Evolutionary conservation across 1,140 invertebrate genomes (phyloP).

Genomic region (Lasioglossum albipes): DNA sequence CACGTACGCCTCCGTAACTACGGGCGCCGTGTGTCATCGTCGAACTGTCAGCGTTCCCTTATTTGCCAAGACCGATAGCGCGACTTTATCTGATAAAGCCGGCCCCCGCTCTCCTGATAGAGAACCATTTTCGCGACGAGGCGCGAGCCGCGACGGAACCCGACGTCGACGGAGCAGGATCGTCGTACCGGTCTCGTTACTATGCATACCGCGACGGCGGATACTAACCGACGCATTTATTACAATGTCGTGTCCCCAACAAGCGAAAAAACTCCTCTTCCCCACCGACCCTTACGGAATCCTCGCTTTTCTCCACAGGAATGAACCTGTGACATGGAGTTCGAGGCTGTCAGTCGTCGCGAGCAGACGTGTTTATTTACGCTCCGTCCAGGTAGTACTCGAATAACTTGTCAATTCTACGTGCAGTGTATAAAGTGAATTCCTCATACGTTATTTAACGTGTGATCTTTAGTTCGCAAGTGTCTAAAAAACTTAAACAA

Average conservation of each 20-base stretch:
- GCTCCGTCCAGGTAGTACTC: too few species aligned
- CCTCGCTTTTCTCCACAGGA: too few species aligned
- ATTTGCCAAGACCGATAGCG: slow-evolving; percentile 68
- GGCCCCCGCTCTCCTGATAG: slow-evolving; percentile 43
- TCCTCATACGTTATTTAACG: too few species aligned
- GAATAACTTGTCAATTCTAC: too few species aligned
- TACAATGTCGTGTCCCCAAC: slow-evolving; percentile 14
- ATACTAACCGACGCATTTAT: slow-evolving; percentile 48
- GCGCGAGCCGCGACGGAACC: not conserved
- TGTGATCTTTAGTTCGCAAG: too few species aligned
- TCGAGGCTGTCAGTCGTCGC: too few species aligned
- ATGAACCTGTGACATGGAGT: too few species aligned
- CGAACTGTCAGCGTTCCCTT: slow-evolving; percentile 61
- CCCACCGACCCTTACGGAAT: not conserved
- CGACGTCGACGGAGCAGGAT: slow-evolving; percentile 22
- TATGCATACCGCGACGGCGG: slow-evolving; percentile 46
- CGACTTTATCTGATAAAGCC: slow-evolving; percentile 70
- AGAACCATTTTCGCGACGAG: slow-evolving; percentile 35
- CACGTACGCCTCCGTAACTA: slow-evolving; percentile 56
- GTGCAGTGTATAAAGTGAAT: too few species aligned
- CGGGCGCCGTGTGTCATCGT: slow-evolving; percentile 57
- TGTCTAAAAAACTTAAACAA: too few species aligned
- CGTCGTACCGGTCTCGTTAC: slow-evolving; percentile 38
- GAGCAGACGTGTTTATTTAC: too few species aligned
- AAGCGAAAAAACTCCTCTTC: not conserved